Conservation (phyloP, 2,888 invertebrate species). For the Sarcophaga caerulescens region DNA sequence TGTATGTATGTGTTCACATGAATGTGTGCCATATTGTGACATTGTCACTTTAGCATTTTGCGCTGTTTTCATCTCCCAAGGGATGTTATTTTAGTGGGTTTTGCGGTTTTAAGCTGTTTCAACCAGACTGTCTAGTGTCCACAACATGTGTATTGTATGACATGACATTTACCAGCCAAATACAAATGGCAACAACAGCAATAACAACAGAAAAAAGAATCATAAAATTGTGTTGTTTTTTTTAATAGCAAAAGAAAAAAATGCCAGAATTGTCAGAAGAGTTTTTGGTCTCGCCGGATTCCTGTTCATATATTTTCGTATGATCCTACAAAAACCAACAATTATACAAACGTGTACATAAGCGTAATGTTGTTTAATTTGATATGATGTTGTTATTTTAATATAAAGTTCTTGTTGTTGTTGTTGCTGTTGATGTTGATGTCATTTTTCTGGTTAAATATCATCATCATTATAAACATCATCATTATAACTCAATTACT, state of each 20-base stretch:
- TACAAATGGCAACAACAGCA: background rate
- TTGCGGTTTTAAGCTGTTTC: constrained; percentile 30
- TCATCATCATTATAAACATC: background rate
- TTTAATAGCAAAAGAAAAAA: too few species aligned
- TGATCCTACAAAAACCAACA: too few species aligned
- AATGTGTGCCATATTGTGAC: background rate
- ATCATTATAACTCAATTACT: constrained; percentile 60
- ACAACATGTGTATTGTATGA: constrained; percentile 37
- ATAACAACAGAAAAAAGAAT: too few species aligned
- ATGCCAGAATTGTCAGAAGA: too few species aligned
- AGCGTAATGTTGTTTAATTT: too few species aligned
- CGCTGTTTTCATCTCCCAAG: constrained; percentile 7
- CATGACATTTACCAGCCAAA: constrained; percentile 23
- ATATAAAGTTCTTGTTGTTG: background rate
- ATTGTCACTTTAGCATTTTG: constrained; percentile 39
- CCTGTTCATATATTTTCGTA: too few species aligned
- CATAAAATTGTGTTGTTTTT: too few species aligned
- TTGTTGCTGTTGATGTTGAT: background rate
- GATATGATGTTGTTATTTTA: background rate
- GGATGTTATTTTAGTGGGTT: constrained; percentile 32
- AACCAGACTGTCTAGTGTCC: background rate
- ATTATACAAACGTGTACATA: too few species aligned
- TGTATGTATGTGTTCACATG: too few species aligned
- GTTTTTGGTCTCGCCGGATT: too few species aligned
- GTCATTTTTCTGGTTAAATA: background rate